These are phyloP conservation scores for Monochamus saltuarius DNA, from an alignment of 1,140 invertebrate species.

Conservation along the genomic window DNA sequence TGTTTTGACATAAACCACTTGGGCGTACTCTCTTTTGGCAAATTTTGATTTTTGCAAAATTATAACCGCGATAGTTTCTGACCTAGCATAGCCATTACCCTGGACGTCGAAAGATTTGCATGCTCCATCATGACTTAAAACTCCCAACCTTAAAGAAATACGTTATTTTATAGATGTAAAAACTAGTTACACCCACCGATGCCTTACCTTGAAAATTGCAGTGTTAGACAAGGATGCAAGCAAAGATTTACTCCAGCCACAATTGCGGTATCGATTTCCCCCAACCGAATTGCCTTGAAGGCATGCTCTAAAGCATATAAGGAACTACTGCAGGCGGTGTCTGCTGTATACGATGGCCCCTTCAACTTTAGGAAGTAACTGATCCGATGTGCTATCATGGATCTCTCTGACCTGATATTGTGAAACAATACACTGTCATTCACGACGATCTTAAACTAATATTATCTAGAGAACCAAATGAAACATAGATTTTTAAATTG, in stretches of 20 bases:
- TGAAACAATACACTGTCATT: background rate
- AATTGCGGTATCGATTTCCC: slow-evolving; percentile 82
- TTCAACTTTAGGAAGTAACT: slow-evolving; percentile 71
- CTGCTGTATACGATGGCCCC: slow-evolving; percentile 79
- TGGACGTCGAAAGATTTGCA: slow-evolving; percentile 89
- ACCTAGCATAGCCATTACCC: slow-evolving; percentile 72
- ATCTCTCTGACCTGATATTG: slow-evolving; percentile 68
- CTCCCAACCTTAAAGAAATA: slow-evolving; percentile 65
- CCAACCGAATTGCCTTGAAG: slow-evolving; percentile 70
- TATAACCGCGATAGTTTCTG: slow-evolving; percentile 74
- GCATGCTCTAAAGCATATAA: slow-evolving; percentile 82
- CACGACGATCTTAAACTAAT: too few species aligned
- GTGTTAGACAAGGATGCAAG: slow-evolving; percentile 78
- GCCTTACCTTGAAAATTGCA: slow-evolving; percentile 77
- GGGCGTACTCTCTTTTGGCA: slow-evolving; percentile 72
- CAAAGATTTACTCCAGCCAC: slow-evolving; percentile 82
- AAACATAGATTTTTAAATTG: too few species aligned
- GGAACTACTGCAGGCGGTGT: slow-evolving; percentile 89
- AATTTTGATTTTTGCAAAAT: slow-evolving; percentile 80
- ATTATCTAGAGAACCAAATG: too few species aligned
- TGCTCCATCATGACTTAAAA: slow-evolving; percentile 79
- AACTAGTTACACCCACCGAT: background rate
- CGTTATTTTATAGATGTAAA: slow-evolving; percentile 1
- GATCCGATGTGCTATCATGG: slow-evolving; percentile 89
- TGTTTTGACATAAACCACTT: slow-evolving; percentile 57